Base-by-base conservation (phyloP, 2,797 vertebrate genomes). In the Melanotaenia nigrans region DNA sequence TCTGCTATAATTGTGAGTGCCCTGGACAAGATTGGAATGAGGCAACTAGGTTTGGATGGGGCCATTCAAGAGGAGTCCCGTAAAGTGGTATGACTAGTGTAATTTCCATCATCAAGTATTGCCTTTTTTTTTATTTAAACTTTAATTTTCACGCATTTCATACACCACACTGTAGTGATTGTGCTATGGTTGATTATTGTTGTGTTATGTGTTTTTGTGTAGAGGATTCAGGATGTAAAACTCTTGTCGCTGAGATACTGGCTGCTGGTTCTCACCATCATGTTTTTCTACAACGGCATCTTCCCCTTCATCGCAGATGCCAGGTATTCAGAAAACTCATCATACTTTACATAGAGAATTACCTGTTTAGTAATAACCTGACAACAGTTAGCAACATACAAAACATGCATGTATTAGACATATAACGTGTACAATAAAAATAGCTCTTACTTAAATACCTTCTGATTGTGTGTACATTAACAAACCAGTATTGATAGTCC, bases 231-330 rank as follows among this genome's bases (percentile, higher is more conserved):
- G 80, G 96, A 96, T 68, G 85, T 94, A 49, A 89, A 86, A 54
- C 76, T 77, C 11, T 90, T 96, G 58, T 93, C 92, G 0, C 80
- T 95, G 13, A 85, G 90, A 79, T 96, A 94, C 86, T 96, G 95
- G 95, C 90, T 97, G 69, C 91, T 96, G 85, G 94, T 96, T 63
- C 89, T 96, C 32, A 95, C 95, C 82, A 95, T 96, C 88, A 95
- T 93, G 94, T 96, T 97, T 91, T 96, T 96, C 88, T 95, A 95
- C 87, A 96, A 95, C 0, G 89, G 95, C 25, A 92, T 96, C 67
- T 95, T 96, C 75, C 96, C 94, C 1, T 95, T 95, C 62, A 94
- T 96, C 32, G 96, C 95, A 5, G 94, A 96, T 0, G 94, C 95
- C 82, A 96, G 94, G 94, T 95, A 90, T 32, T 14, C 9, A 9